phyloP scores from a whole-genome alignment of 2,888 invertebrate genomes.

The Drosophila greeni region DNA sequence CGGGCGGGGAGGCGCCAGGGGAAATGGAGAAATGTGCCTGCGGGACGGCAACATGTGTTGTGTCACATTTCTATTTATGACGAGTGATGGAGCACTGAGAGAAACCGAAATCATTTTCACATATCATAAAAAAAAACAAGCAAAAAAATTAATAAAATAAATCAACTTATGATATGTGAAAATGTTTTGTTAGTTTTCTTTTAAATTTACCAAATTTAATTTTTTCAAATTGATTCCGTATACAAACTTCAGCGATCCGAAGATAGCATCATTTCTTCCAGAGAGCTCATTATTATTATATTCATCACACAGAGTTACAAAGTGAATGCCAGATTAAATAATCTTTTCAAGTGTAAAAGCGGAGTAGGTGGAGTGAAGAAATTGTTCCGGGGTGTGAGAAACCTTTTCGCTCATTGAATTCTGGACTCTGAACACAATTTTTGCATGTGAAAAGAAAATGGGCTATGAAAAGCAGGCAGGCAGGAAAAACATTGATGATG shows the following conservation, averaged over 20 bases:
- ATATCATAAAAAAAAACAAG: too few relatives aligned
- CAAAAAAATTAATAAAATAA: too few relatives aligned
- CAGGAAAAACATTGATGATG: constrained; percentile 25
- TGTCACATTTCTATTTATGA: constrained; percentile 72
- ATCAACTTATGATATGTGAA: too few relatives aligned
- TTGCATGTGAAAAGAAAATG: constrained; percentile 67
- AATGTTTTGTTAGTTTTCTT: too few relatives aligned
- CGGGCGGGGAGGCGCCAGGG: constrained; percentile 18
- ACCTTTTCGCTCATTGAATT: constrained; percentile 50
- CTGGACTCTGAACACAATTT: constrained; percentile 50
- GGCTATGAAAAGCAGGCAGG: constrained; percentile 60
- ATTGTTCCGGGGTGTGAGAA: constrained; percentile 7
- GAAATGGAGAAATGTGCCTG: constrained; percentile 44
- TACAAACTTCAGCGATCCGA: too few relatives aligned
- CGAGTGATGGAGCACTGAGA: constrained; percentile 15
- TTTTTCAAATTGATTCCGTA: too few relatives aligned
- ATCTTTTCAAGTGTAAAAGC: constrained; percentile 1
- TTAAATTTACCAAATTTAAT: too few relatives aligned
- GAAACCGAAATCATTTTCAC: background rate
- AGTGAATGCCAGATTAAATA: too few relatives aligned
- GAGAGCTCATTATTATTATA: too few relatives aligned
- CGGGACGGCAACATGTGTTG: constrained; percentile 67
- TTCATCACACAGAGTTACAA: too few relatives aligned
- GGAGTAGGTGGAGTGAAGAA: background rate
- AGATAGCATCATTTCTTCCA: too few relatives aligned